Conservation (phyloP, 2,113 vertebrate genomes). For the Pomatostomus ruficeps region DNA sequence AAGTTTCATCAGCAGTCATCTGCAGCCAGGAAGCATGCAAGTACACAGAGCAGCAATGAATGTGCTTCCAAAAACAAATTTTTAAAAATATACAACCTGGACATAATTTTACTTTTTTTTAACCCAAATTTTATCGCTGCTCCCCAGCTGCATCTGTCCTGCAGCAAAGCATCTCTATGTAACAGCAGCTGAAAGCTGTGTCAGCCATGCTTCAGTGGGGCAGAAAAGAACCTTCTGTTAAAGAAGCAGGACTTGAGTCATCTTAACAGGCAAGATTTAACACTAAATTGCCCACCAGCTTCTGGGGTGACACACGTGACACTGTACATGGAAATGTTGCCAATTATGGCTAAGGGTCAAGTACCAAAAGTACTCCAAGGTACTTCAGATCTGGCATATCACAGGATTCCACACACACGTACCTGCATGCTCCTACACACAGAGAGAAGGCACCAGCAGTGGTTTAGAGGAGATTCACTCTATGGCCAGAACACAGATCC, state of each 20-base stretch:
- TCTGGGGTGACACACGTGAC: not conserved
- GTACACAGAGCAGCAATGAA: not conserved
- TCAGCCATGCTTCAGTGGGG: slow-evolving; percentile 9
- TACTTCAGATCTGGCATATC: not conserved
- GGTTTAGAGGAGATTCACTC: not conserved
- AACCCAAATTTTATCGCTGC: not conserved
- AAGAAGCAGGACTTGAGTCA: not conserved
- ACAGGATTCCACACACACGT: fast-evolving
- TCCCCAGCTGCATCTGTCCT: not conserved
- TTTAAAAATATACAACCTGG: not conserved
- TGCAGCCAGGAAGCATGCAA: not conserved
- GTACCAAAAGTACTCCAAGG: not conserved
- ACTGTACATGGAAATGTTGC: not conserved
- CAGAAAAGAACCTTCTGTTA: slow-evolving; percentile 29
- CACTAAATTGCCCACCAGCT: not conserved
- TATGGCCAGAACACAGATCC: not conserved
- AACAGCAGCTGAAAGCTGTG: not conserved
- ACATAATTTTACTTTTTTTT: not conserved
- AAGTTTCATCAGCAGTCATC: not conserved
- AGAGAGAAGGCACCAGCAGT: not conserved
- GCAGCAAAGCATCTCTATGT: not conserved
- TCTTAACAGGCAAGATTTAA: not conserved
- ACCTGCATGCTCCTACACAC: too few relatives aligned
- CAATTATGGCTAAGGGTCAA: not conserved
- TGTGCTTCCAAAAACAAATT: not conserved